phyloP scores from a whole-genome alignment of 2,113 vertebrate species.

The Ochotona princeps region DNA sequence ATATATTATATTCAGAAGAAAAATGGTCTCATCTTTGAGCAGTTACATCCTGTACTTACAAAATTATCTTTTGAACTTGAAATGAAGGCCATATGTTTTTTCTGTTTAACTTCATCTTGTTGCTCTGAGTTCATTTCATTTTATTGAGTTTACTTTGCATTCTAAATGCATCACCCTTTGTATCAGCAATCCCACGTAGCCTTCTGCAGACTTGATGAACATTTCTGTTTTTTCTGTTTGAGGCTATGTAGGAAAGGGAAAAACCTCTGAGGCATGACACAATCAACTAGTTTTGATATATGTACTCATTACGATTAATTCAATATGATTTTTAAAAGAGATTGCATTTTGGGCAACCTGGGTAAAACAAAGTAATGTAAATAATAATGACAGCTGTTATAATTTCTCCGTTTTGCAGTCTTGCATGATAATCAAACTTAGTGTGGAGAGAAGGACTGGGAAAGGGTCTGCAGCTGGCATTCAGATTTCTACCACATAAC shows the following conservation, averaged over 20 bases:
- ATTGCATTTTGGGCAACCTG: neutral
- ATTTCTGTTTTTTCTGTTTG: neutral
- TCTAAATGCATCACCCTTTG: neutral
- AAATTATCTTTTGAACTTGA: slow-evolving; percentile 73
- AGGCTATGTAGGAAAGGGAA: neutral
- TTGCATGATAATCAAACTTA: neutral
- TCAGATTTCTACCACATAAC: neutral
- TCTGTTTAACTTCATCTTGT: slow-evolving; percentile 51
- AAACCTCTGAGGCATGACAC: neutral
- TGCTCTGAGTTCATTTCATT: slow-evolving; percentile 49
- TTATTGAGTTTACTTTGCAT: slow-evolving; percentile 9
- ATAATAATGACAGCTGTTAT: slow-evolving; percentile 25
- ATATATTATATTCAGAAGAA: slow-evolving; percentile 70
- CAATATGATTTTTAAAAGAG: slow-evolving; percentile 19
- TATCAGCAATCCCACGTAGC: neutral
- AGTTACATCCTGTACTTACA: slow-evolving; percentile 73
- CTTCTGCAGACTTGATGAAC: neutral
- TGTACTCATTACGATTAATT: neutral
- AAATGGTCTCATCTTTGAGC: slow-evolving; percentile 67
- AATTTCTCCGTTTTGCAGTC: neutral
- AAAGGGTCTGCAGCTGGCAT: neutral
- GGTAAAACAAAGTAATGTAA: slow-evolving; percentile 22
- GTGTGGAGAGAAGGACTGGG: neutral
- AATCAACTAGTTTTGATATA: neutral
- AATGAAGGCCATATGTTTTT: slow-evolving; percentile 72